Evolutionary conservation across 1,140 invertebrate species (phyloP).

Genomic region (Subanguina moxae): DNA sequence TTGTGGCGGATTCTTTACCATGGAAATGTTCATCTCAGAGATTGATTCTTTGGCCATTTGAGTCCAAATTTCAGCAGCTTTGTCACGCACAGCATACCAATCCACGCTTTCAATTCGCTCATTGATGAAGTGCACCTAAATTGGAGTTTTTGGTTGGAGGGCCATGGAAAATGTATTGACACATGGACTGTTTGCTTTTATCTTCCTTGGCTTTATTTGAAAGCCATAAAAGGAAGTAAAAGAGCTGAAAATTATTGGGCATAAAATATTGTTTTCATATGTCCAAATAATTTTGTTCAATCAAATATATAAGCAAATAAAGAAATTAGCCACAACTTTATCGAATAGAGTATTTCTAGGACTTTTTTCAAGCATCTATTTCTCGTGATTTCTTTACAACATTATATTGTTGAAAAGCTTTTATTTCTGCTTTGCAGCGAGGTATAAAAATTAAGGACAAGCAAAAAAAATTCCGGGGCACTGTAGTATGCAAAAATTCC

Average conservation of each 20-base stretch:
- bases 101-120: conserved; percentile 24
- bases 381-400: too few relatives aligned
- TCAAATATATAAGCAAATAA: neutral
- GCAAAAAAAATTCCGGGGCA: too few relatives aligned
- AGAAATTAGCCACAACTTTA: too few relatives aligned
- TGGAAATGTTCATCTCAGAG: conserved; percentile 47
- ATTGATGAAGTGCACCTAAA: conserved; percentile 38
- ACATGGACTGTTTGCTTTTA: neutral
- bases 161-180: too few relatives aligned
- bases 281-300: neutral
- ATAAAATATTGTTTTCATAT: neutral
- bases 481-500: too few relatives aligned
- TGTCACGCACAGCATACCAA: conserved; percentile 44
- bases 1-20: conserved; percentile 19
- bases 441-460: too few relatives aligned
- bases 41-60: conserved; percentile 25
- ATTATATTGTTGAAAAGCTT: too few relatives aligned
- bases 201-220: conserved; percentile 9
- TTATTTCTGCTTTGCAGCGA: too few relatives aligned
- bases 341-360: too few relatives aligned
- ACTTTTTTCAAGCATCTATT: too few relatives aligned
- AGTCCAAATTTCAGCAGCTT: conserved; percentile 35
- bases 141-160: neutral
- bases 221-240: conserved; percentile 5
- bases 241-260: neutral